A percentile compares a stretch with the other conserved stretches of the same genome.
phyloP scores from a whole-genome alignment of 1,140 invertebrate species.

The Vollenhovia emeryi region DNA sequence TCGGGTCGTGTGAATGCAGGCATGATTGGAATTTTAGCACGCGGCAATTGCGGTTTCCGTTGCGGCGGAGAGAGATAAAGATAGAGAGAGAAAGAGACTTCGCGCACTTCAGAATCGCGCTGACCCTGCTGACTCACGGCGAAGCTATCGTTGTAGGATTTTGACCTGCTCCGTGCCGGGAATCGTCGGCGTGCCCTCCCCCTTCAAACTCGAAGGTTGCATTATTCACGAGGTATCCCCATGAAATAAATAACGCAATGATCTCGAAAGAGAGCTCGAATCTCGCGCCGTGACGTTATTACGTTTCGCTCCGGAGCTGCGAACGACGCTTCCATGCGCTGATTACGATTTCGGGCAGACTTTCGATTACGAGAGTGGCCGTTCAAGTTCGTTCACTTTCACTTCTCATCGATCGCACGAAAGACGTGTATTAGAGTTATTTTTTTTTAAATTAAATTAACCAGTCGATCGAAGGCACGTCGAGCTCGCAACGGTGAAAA shows the following conservation, averaged over 20 bases:
- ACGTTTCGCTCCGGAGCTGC: not conserved
- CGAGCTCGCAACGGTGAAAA: not conserved
- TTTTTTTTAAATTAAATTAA: not conserved
- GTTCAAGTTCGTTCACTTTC: not conserved
- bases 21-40: slow-evolving; percentile 42
- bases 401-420: not conserved
- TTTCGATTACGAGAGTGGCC: not conserved
- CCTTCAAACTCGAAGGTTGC: not conserved
- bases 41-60: slow-evolving; percentile 53
- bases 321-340: not conserved
- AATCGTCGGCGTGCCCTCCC: not conserved
- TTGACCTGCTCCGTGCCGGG: slow-evolving; percentile 12
- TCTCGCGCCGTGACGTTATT: not conserved
- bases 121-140: slow-evolving; percentile 12
- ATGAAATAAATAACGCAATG: slow-evolving; percentile 14
- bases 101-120: slow-evolving; percentile 4
- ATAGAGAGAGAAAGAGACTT: slow-evolving; percentile 22
- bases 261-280: not conserved
- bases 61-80: slow-evolving; percentile 5
- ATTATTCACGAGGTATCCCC: slow-evolving; percentile 14
- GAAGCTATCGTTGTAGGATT: slow-evolving; percentile 36
- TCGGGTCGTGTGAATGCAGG: slow-evolving; percentile 34
- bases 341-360: not conserved
- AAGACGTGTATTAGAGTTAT: not conserved
- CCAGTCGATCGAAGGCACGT: not conserved